Evolutionary conservation across 1,140 invertebrate genomes (phyloP), one percentile per base, ranked within the genome.

Genomic region (Conus betulinus): DNA sequence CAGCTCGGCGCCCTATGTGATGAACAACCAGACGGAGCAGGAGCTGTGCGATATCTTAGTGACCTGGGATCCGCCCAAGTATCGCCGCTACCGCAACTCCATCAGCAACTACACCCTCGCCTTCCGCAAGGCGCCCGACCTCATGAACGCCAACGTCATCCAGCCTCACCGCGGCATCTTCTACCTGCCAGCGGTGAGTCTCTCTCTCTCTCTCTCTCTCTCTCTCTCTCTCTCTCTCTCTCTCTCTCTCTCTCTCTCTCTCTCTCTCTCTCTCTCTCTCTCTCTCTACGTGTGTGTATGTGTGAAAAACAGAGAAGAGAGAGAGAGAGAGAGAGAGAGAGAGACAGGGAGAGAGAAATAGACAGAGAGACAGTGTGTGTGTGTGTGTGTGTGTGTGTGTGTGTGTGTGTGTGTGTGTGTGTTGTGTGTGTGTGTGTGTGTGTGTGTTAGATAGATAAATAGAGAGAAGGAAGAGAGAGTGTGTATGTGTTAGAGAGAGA

Each of bases 91-190:
- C 76, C 60, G 85, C n/a, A 89, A 89, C 63, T 23, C 71, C 55
- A 79, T 89, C 51, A 86, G 60, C 23, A 89, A 84, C 63, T 89
- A 89, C 88, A 79, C 15, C 7, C 63, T 89, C 57, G 8, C 27
- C 85, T 87, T 67, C 84, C 63, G 84, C 39, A 89, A 89, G 57
- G 27, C 25, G 15, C 79, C 85, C 60, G 78, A 87, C 55, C 25
- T 87, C 10, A 57, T 51, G 17, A 71, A 84, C 5, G 71, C 25
- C 10, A 0, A 55, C 13, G 2, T 84, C 20, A 87, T 89, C 51
- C 2, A 39, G 17, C 83, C 88, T 2, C 84, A 89, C 79, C 60
- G 63, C 3, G 71, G 88, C 17, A 2, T 8, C 5, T n/a, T 84
- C 20, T 5, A 63, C 15, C 27, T 89, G n/a, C 27, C 78, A 7